Percentiles rank a stretch among this genome's conserved stretches.
These are phyloP conservation scores for Scomberomorus guttatus DNA, from an alignment of 2,797 vertebrate species.

Conservation along the genomic window DNA sequence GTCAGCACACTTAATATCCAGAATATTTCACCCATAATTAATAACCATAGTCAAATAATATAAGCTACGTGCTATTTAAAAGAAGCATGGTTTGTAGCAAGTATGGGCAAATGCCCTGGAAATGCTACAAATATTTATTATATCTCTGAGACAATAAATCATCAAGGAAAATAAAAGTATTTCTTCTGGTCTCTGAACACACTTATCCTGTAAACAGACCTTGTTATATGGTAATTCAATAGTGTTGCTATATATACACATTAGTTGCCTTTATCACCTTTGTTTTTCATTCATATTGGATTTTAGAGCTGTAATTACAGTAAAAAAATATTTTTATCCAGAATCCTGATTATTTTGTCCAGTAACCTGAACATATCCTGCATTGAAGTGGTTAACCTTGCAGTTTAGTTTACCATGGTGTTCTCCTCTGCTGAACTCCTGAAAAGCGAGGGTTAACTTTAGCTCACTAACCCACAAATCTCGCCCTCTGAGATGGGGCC, in stretches of 20 bases:
- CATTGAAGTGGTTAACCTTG: background rate
- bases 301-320: background rate
- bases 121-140: constrained; percentile 51
- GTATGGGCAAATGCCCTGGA: constrained; percentile 29
- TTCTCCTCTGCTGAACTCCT: constrained; percentile 11
- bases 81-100: constrained; percentile 21
- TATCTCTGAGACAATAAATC: constrained; percentile 49
- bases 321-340: background rate
- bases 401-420: constrained; percentile 10
- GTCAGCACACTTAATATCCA: constrained; percentile 25
- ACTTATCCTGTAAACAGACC: constrained; percentile 13
- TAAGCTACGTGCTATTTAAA: constrained; percentile 51
- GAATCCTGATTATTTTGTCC: background rate
- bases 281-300: constrained; percentile 1
- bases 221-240: background rate
- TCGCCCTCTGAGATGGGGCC: background rate
- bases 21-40: constrained; percentile 43
- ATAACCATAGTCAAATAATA: constrained; percentile 38
- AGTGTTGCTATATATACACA: background rate
- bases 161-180: constrained; percentile 5
- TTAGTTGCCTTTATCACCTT: background rate
- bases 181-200: constrained; percentile 1
- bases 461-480: constrained; percentile 17
- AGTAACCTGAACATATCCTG: background rate
- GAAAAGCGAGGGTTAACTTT: constrained; percentile 3